Conservation (phyloP, 2,888 invertebrate species). For the Rhingia rostrata region DNA sequence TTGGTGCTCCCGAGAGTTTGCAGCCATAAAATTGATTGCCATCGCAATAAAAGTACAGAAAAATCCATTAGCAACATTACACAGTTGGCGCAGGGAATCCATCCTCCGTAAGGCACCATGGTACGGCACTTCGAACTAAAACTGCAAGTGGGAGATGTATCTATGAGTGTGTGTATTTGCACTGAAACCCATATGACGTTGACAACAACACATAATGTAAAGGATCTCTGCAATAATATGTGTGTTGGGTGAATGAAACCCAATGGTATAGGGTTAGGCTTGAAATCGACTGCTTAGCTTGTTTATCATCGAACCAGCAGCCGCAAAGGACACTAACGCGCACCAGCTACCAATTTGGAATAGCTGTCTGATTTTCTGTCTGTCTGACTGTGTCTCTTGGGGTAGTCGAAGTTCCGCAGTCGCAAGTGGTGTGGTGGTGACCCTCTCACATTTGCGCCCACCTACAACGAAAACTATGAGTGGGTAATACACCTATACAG, state of each 20-base stretch:
- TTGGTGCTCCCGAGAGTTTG: conserved; percentile 65
- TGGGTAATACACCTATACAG: conserved; percentile 34
- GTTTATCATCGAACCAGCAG: conserved; percentile 66
- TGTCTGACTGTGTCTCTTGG: conserved; percentile 45
- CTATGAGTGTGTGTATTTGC: conserved; percentile 35
- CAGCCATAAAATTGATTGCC: conserved; percentile 75
- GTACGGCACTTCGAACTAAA: background rate
- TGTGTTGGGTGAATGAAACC: conserved; percentile 40
- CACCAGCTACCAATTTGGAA: conserved; percentile 57
- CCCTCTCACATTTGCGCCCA: background rate
- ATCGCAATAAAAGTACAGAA: conserved; percentile 74
- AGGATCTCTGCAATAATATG: conserved; percentile 54
- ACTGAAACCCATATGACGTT: conserved; percentile 59
- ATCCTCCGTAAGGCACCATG: conserved; percentile 34
- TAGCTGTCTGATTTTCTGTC: conserved; percentile 64
- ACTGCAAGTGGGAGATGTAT: conserved; percentile 66
- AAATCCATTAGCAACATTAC: conserved; percentile 75
- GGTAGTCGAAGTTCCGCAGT: conserved; percentile 23
- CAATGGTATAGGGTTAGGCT: conserved; percentile 56
- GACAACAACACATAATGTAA: conserved; percentile 74
- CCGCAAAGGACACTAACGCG: background rate
- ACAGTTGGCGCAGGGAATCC: conserved; percentile 72
- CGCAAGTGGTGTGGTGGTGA: conserved; percentile 10
- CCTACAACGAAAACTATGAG: background rate
- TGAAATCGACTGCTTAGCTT: conserved; percentile 68